Evolutionary conservation across 2,888 invertebrate species (phyloP).

Genomic region (Vesta saturnalis): DNA sequence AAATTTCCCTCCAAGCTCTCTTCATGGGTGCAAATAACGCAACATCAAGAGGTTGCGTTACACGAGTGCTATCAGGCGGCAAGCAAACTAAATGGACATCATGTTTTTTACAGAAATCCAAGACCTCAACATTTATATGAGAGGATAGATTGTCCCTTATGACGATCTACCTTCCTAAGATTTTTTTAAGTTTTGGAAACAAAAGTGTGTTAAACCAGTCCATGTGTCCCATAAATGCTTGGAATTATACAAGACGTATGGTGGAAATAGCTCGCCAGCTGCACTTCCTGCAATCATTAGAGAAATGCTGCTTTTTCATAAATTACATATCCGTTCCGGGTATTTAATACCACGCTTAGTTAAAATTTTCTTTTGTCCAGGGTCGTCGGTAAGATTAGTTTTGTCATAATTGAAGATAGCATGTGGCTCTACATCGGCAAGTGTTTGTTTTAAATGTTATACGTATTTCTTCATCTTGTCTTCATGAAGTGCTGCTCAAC

Average conservation of each 20-base stretch:
- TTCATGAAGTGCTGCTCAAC: not conserved
- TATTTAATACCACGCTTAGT: too few species aligned
- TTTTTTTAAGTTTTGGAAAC: not conserved
- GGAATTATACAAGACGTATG: not conserved
- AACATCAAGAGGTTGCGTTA: too few species aligned
- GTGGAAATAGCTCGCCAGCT: not conserved
- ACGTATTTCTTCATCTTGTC: not conserved
- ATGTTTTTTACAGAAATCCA: not conserved
- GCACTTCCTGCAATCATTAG: not conserved
- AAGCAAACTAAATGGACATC: not conserved
- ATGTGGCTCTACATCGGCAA: too few species aligned
- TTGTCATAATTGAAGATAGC: too few species aligned
- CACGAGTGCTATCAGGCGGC: too few species aligned
- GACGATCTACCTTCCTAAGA: too few species aligned
- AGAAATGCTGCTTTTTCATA: not conserved
- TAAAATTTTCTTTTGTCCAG: too few species aligned
- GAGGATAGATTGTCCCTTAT: not conserved
- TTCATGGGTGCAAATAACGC: too few species aligned
- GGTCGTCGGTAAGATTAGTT: too few species aligned
- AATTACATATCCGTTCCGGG: not conserved
- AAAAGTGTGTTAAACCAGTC: not conserved
- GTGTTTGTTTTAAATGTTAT: not conserved
- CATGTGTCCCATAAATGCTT: not conserved
- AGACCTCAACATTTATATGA: too few species aligned
- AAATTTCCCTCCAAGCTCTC: too few species aligned